Conservation (phyloP, 1,140 invertebrate species). For the Drosophila varians region DNA sequence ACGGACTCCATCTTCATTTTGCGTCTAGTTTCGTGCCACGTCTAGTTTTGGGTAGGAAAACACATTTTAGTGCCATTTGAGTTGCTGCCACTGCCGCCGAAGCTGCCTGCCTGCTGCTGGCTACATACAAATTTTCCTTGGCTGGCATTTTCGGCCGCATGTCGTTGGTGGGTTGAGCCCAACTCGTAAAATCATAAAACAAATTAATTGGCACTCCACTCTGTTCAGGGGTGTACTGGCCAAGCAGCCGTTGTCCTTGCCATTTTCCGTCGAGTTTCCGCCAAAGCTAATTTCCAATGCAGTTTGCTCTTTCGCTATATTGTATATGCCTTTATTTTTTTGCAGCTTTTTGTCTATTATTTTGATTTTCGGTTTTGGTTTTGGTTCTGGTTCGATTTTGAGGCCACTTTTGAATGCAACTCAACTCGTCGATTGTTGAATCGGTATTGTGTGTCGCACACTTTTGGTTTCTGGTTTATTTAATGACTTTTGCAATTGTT, state of each 20-base stretch:
- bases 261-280: slow-evolving; percentile 50
- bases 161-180: slow-evolving; percentile 47
- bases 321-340: slow-evolving; percentile 1
- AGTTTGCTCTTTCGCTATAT: slow-evolving; percentile 13
- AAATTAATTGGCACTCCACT: slow-evolving; percentile 73
- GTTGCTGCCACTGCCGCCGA: slow-evolving; percentile 39
- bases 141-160: slow-evolving; percentile 46
- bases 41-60: slow-evolving; percentile 33
- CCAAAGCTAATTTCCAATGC: slow-evolving; percentile 52
- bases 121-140: slow-evolving; percentile 65
- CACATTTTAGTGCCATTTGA: slow-evolving; percentile 72
- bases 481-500: slow-evolving; percentile 80
- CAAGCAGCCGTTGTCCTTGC: slow-evolving; percentile 41
- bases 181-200: slow-evolving; percentile 78
- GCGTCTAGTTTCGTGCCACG: slow-evolving; percentile 46
- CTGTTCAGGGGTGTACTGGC: slow-evolving; percentile 12
- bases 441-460: slow-evolving; percentile 53
- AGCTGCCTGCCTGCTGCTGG: slow-evolving; percentile 42
- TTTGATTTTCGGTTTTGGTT: slow-evolving; percentile 1
- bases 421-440: slow-evolving; percentile 58
- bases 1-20: slow-evolving; percentile 38
- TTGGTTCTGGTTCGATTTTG: slow-evolving; percentile 29
- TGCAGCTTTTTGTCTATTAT: neutral
- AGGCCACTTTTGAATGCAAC: slow-evolving; percentile 70
- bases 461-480: slow-evolving; percentile 79